Conservation (phyloP, 2,888 invertebrate species). For the Cheilosia soror region DNA sequence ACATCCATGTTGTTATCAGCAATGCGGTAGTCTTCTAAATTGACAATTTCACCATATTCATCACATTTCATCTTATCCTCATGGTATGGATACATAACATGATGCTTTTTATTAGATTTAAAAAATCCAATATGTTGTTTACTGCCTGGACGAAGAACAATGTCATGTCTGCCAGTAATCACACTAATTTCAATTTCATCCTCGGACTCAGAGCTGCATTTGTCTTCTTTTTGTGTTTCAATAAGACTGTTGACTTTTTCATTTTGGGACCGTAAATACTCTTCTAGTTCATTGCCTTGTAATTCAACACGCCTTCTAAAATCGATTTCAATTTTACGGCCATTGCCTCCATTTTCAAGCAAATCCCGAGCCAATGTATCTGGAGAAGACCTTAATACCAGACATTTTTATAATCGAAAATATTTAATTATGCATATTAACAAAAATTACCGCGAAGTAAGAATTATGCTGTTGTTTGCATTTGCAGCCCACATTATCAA, state of each 20-base stretch:
- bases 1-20: constrained; percentile 86
- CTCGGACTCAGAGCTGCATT: constrained; percentile 91
- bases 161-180: constrained; percentile 94
- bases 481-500: constrained; percentile 97
- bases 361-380: constrained; percentile 91
- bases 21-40: constrained; percentile 95
- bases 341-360: constrained; percentile 90
- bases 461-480: constrained; percentile 95
- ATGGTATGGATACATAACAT: constrained; percentile 97
- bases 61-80: constrained; percentile 96
- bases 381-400: constrained; percentile 78
- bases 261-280: constrained; percentile 88
- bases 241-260: constrained; percentile 83
- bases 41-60: constrained; percentile 98
- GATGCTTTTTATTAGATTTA: constrained; percentile 94
- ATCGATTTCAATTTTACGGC: constrained; percentile 88
- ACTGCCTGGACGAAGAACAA: constrained; percentile 91
- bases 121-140: constrained; percentile 91
- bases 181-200: constrained; percentile 93
- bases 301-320: constrained; percentile 89
- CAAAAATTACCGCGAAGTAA: constrained; percentile 89
- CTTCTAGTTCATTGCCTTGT: constrained; percentile 91
- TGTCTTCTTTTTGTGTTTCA: constrained; percentile 86
- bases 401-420: constrained; percentile 2
- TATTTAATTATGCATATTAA: not conserved